Base-by-base conservation (phyloP, 2,113 vertebrate genomes). In the Anseranas semipalmata region DNA sequence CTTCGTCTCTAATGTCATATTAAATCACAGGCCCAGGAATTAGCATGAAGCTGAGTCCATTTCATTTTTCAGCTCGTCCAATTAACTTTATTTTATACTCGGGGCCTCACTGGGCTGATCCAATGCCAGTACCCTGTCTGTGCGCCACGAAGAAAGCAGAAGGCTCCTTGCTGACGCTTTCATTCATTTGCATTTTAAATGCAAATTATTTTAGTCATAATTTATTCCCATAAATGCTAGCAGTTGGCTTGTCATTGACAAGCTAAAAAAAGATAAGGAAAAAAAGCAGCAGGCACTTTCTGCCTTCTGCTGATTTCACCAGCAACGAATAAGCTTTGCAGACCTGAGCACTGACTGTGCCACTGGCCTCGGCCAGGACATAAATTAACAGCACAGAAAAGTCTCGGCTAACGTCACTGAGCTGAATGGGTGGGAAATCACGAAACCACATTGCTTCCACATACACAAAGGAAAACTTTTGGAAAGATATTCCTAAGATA, bases 171-270 rank as follows among this genome's bases (percentile, higher is more conserved):
- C 77, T 93, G 95, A 94, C 13, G 62, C 83, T 93, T 93, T 60
- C 83, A 25, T 60, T 86, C 85, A 96, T 95, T 95, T 97, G 71
- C 95, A 95, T 97, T 95, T 95, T 74, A 92, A 96, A 97, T 78
- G 83, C 95, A 96, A 94, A 96, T 97, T 94, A 89, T 96, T 96
- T 92, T 78, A 93, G 87, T 90, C 67, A 87, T 66, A 68, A 96
- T 91, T 97, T 93, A 95, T 78, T 88, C 94, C 87, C 60, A 90
- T 59, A 95, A 96, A 97, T 70, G 56, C 77, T 59, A 84, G 83
- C 85, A 95, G 91, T 97, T 92, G 85, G 92, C 85, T 95, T 87
- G 80, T 87, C 94, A 87, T 15, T 37, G 60, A 60, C 83, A 90
- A 96, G 52, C 75, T 85, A 80, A 91, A 93, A 96, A 80, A 93